Evolutionary conservation across 2,888 invertebrate genomes (phyloP), one percentile per base, ranked within the genome.

Genomic region (Drosophila imparisetae): DNA sequence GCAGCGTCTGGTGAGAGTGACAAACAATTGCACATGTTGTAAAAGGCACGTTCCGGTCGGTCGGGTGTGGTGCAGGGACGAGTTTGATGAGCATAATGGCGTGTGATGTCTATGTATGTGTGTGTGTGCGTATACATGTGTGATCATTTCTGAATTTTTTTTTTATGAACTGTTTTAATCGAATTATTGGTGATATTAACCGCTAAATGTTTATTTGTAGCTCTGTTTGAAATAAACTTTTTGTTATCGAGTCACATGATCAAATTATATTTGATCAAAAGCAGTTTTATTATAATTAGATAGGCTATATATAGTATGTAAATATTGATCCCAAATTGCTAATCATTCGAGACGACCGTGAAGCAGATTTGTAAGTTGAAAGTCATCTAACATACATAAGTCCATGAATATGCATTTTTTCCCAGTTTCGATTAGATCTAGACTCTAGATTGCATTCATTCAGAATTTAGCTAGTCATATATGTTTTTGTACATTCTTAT

Each of bases 261-360:
- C 13, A 42, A 40, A 15, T 55, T 65, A 34, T 13, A 34, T 13
- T 13, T 34, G 34, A 34, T 34, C 34, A 34, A 34, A 5, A 13
- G 18, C 61, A 40, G 38, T 66, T 50, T 58, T 27, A 61, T 45
- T 38, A 40, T 55, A 11, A 36, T 21, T 15, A 32, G 18, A 21
- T 18, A 40, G 11, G 10, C 59, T 34, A 53, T 42, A 49, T 48
- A 30, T n/a, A n/a, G n/a, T n/a, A n/a, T 48, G 54, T 40, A 18
- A 55, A 50, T 62, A 66, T 48, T 27, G 36, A 64, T 60, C 57
- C 32, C 27, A 42, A 77, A 62, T 30, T 57, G 78, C 73, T 58
- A 54, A 75, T 72, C 86, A 75, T 75, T 67, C 38, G 42, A 45
- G 63, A 54, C 36, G 66, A 63, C 63, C 53, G 61, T 74, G 66